Base-by-base conservation (phyloP, 2,888 invertebrate species). In the Micoletzkya japonica region DNA sequence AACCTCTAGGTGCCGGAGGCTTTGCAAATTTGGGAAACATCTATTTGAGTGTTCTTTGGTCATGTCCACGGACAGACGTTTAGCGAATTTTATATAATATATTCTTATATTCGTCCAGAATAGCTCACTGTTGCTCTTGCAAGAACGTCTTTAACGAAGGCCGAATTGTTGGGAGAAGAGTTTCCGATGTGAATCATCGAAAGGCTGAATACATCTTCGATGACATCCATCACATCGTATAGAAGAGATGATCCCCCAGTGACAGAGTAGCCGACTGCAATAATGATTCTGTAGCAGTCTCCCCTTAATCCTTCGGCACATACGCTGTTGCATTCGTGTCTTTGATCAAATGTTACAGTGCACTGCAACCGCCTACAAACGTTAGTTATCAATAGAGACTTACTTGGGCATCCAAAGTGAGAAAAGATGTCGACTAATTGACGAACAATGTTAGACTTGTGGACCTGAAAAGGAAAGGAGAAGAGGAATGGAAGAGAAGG, bases 401-500 rank as follows among this genome's bases (percentile, higher is more conserved):
- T n/a, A 63, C 63, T 37, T 14, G 63, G 63, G 24, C 50, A 63
- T 63, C 63, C 63, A 37, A 63, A 63, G n/a, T 63, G 63, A 17
- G 50, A 34, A 34, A 63, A 63, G 17, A 63, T 63, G 24, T 63
- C 63, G 34, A 63, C 50, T 34, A 63, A 34, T 30, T 63, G 63
- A 2, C 63, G 4, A 10, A 63, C 44, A 30, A 63, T 34, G 26
- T 49, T 20, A 24, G 50, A 63, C 28, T 63, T 63, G 32, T 50
- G 26, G 34, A 34, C 30, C 63, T 63, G 30, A 30, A 63, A 63
- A 50, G 20, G 17, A 4, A 34, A 32, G 2, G 3, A 26, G 6
- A 20, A 44, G 10, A 44, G 20, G 20, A 24, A 54, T 10, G 26
- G 7, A 54, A 24, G 26, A 24, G 26, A 17, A 24, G 26, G 2